phyloP scores from a whole-genome alignment of 1,140 invertebrate species.

The Monochamus saltuarius region DNA sequence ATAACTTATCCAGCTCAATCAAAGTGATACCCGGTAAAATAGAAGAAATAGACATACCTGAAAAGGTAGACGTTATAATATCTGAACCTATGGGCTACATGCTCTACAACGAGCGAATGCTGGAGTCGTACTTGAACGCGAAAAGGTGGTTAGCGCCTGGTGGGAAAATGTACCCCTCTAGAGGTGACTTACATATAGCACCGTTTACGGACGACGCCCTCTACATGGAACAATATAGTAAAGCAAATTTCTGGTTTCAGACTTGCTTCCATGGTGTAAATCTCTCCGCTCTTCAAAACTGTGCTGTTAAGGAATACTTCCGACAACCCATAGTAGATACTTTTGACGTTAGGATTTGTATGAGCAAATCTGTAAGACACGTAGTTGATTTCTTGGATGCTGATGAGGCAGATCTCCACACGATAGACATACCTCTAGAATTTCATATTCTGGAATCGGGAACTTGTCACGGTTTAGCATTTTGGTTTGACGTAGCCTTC shows the following conservation, averaged over 20 bases:
- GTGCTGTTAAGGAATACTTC: conserved; percentile 97
- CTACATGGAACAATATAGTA: conserved; percentile 98
- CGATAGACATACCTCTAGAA: conserved; percentile 93
- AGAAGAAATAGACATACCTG: conserved; percentile 95
- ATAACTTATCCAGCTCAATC: conserved; percentile 85
- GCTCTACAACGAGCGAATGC: conserved; percentile 99
- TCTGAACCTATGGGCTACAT: conserved; percentile 99
- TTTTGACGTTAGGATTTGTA: conserved; percentile 96
- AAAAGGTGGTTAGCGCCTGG: conserved; percentile 95
- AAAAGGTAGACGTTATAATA: conserved; percentile 95
- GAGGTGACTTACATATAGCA: conserved; percentile 96
- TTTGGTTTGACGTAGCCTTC: conserved; percentile 99
- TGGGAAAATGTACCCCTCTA: conserved; percentile 94
- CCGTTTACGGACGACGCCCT: conserved; percentile 97
- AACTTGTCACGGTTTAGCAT: conserved; percentile 95
- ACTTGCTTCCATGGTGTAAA: conserved; percentile 98
- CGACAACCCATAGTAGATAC: conserved; percentile 98
- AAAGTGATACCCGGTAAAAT: conserved; percentile 96
- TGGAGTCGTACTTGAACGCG: conserved; percentile 97
- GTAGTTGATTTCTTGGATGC: conserved; percentile 94
- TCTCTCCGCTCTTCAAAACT: conserved; percentile 83
- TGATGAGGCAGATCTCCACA: conserved; percentile 91
- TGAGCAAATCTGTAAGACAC: conserved; percentile 92
- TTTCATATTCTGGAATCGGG: conserved; percentile 92
- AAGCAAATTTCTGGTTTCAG: conserved; percentile 99